Percentiles rank a stretch among this genome's conserved stretches.
Conservation (phyloP, 1,140 invertebrate genomes). For the Zaprionus nigranus region DNA sequence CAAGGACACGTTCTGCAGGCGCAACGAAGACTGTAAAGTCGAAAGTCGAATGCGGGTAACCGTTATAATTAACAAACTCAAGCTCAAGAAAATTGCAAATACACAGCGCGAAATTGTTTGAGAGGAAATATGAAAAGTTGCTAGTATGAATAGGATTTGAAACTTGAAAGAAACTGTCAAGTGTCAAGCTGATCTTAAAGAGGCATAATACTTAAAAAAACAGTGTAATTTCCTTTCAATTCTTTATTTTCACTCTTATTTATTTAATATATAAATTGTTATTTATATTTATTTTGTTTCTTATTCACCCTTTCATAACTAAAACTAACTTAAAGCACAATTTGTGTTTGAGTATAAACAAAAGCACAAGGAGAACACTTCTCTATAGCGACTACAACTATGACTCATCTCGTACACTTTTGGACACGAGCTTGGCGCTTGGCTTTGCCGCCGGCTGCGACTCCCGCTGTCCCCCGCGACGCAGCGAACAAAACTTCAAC, state of each 20-base stretch:
- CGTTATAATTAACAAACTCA: constrained; percentile 25
- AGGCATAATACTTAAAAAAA: background rate
- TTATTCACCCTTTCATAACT: background rate
- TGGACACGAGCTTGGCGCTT: constrained; percentile 58
- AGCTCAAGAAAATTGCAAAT: constrained; percentile 31
- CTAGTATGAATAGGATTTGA: background rate
- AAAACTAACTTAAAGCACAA: constrained; percentile 54
- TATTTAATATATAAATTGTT: background rate
- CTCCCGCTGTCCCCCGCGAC: constrained; percentile 30
- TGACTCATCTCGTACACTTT: constrained; percentile 64
- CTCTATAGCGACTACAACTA: constrained; percentile 30
- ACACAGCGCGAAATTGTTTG: background rate
- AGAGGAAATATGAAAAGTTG: background rate
- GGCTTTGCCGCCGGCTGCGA: constrained; percentile 8
- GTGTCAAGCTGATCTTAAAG: no score
- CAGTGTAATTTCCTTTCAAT: background rate
- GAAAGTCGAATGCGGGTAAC: constrained; percentile 10
- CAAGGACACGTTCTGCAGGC: constrained; percentile 66
- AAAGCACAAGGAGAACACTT: constrained; percentile 31
- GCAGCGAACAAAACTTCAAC: constrained; percentile 74
- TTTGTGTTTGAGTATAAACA: constrained; percentile 4
- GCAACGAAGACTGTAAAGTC: constrained; percentile 58
- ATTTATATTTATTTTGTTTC: background rate
- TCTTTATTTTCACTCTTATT: background rate
- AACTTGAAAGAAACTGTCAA: background rate